Evolutionary conservation across 2,797 vertebrate species (phyloP).

Genomic region (Squalus acanthias): DNA sequence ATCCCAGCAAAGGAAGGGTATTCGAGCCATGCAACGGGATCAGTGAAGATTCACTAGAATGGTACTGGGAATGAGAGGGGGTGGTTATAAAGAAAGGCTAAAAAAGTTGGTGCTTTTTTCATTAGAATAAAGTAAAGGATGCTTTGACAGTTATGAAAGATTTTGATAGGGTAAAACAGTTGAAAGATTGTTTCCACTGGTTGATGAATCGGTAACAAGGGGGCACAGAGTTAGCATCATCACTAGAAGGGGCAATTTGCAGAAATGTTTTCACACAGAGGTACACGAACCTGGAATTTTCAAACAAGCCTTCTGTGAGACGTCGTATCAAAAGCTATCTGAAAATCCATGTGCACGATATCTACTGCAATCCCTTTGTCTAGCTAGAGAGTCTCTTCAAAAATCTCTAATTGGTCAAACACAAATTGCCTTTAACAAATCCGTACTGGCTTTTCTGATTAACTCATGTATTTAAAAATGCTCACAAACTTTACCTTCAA

Average conservation of each 20-base stretch:
- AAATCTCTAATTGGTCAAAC: too few relatives aligned
- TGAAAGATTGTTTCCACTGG: not conserved
- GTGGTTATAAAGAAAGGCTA: not conserved
- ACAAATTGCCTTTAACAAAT: too few relatives aligned
- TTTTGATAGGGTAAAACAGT: not conserved
- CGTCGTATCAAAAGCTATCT: not conserved
- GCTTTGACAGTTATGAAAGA: not conserved
- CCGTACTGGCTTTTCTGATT: too few relatives aligned
- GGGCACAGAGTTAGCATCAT: not conserved
- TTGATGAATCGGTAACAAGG: not conserved
- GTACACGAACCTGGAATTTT: not conserved
- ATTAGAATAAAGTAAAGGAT: not conserved
- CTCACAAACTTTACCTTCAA: too few relatives aligned
- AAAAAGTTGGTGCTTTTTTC: not conserved
- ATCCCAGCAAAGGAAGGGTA: not conserved
- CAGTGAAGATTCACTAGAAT: not conserved
- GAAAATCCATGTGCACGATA: too few relatives aligned
- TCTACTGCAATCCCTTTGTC: too few relatives aligned
- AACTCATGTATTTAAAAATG: too few relatives aligned
- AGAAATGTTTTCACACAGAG: not conserved
- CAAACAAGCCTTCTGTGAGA: not conserved
- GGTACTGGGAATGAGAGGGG: not conserved
- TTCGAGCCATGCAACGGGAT: not conserved
- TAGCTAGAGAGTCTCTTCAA: too few relatives aligned
- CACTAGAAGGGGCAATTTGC: not conserved